Conservation (phyloP, 2,888 invertebrate genomes). For the Acronicta psi region DNA sequence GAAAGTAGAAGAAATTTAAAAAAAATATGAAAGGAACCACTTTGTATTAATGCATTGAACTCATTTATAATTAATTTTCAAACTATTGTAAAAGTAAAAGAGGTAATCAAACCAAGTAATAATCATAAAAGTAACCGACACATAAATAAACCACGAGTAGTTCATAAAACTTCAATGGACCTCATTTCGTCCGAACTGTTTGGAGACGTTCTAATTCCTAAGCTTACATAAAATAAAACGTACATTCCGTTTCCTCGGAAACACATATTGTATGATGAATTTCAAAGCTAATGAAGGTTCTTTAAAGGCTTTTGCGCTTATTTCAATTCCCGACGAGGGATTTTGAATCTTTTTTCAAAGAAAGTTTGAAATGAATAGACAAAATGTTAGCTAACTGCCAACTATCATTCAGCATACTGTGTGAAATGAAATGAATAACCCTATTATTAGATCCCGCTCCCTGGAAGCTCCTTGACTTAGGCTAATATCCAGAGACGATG, state of each 20-base stretch:
- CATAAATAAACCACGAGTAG: constrained; percentile 17
- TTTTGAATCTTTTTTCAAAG: neutral
- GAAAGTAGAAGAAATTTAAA: too few relatives aligned
- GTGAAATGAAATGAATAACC: too few relatives aligned
- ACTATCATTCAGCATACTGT: too few relatives aligned
- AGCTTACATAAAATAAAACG: constrained; percentile 3
- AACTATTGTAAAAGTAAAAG: neutral
- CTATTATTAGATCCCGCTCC: too few relatives aligned
- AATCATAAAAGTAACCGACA: constrained; percentile 10
- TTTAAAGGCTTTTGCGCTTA: neutral
- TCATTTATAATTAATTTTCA: neutral
- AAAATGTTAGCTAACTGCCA: too few relatives aligned
- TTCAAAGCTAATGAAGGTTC: constrained; percentile 12
- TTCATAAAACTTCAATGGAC: constrained; percentile 9
- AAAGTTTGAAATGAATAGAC: too few relatives aligned
- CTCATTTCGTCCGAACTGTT: constrained; percentile 2
- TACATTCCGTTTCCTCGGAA: neutral
- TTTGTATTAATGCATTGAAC: neutral
- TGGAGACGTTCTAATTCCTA: constrained; percentile 20
- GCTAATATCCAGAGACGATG: too few relatives aligned
- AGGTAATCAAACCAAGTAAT: constrained; percentile 16
- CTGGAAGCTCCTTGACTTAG: too few relatives aligned
- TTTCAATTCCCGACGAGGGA: neutral
- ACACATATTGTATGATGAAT: neutral
- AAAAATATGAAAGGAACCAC: neutral